Evolutionary conservation across 35 echinoderm and acorn worm species (phyloP).

Genomic region (Stichopus chloronotus): DNA sequence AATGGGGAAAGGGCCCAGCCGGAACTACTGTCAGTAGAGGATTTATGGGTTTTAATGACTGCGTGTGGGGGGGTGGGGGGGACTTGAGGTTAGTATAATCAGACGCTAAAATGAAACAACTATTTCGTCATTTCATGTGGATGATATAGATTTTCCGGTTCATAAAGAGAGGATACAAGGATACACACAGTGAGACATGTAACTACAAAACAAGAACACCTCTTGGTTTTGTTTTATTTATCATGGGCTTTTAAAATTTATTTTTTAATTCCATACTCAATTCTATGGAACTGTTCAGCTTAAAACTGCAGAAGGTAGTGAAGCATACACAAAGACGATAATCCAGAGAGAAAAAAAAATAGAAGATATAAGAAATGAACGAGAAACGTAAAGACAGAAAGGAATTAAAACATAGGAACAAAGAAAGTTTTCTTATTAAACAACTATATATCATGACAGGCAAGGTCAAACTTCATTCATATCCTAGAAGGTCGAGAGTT

Average conservation of each 20-base stretch:
- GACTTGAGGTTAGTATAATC: too few relatives aligned
- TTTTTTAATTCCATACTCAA: slow-evolving; percentile 54
- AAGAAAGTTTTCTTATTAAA: background rate
- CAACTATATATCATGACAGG: background rate
- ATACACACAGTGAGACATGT: too few relatives aligned
- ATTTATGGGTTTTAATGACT: background rate
- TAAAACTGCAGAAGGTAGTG: slow-evolving; percentile 1
- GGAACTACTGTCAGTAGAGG: too few relatives aligned
- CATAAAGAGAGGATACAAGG: too few relatives aligned
- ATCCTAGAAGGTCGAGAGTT: too few relatives aligned
- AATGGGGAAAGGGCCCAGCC: too few relatives aligned
- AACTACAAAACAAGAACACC: too few relatives aligned
- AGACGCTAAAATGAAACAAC: too few relatives aligned
- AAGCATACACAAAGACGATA: slow-evolving; percentile 15
- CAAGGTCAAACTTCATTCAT: background rate
- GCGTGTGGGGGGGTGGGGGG: too few relatives aligned
- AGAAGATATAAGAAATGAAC: background rate
- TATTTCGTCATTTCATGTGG: too few relatives aligned
- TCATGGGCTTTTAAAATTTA: slow-evolving; percentile 53
- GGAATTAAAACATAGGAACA: background rate
- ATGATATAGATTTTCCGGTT: too few relatives aligned
- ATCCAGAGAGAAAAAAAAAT: slow-evolving; percentile 1
- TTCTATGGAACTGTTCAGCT: slow-evolving; percentile 37
- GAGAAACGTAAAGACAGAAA: too few relatives aligned
- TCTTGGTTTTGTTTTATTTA: background rate